Evolutionary conservation across 2,113 vertebrate genomes (phyloP), one percentile per base, ranked within the genome.

Genomic region (Telmatochromis brachygnathus): DNA sequence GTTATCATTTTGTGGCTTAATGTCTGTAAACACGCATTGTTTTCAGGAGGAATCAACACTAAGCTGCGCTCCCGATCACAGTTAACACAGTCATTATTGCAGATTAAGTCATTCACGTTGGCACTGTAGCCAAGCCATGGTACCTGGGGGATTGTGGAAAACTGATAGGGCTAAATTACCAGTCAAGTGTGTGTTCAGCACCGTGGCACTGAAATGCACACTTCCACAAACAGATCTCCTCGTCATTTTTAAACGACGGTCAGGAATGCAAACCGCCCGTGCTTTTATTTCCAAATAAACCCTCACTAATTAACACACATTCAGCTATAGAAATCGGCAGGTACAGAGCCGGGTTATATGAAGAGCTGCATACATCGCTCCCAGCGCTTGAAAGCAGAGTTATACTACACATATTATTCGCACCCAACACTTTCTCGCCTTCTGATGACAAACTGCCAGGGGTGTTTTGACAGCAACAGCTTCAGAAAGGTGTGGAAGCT

Each of bases 81-180:
- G 23, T 84, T 77, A 75, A 84, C 54, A 68, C 65, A 26, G 5
- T 85, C 82, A 84, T 88, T 90, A 85, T 73, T 88, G 28, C 75
- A 87, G 86, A 86, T 77, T 82, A 85, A 83, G 84, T 91, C 83
- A 19, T 79, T 83, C 65, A 62, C 33, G 42, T 51, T 81, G 84
- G 68, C 49, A 84, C 39, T 77, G 58, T n/a, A 51, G 88, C 81
- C 87, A 49, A 88, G 45, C 73, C 75, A 28, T 30, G 70, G 53
- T 79, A 93, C 80, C 88, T 80, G 82, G 49, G 85, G 89, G 51
- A 79, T 89, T 86, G 79, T 58, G 73, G 58, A 60, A 70, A 86
- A 88, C 28, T 81, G 87, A 83, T 88, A 56, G 83, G 79, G 68
- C 47, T 81, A 88, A 88, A 88, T 84, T 83, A 82, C 47, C 28